Evolutionary conservation across 2,888 invertebrate species (phyloP), one percentile per base, ranked within the genome.

Genomic region (Abrostola triplasia): DNA sequence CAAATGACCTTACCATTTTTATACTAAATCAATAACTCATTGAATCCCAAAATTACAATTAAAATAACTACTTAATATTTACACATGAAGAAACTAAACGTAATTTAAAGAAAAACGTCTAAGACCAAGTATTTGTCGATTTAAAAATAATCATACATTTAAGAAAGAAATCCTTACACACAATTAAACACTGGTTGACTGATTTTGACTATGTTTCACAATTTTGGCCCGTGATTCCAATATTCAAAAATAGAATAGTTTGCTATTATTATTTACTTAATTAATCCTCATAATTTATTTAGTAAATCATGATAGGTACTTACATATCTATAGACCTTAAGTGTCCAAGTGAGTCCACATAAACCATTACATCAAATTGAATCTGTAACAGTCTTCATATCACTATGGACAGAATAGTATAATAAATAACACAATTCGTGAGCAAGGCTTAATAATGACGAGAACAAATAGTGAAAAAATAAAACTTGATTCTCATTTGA

Each of bases 211-310:
- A 93, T 79, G 84, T 84, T 85, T 87, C 81, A 89, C 86, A 92
- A 92, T 89, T 94, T 93, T 94, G 94, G 94, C 93, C 93, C 91
- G 83, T 90, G 83, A 88, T 90, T 91, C 88, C 86, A 88, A 90
- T 90, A 89, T 87, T 88, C 80, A 84, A 87, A 87, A 82, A 85
- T 84, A 83, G 77, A 83, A 80, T 81, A 80, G 79, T 81, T 82
- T 81, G 66, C 75, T 74, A 79, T 76, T 67, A 74, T 78, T 81
- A 80, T 69, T 67, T 76, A 75, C 79, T 77, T 76, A 75, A 51
- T 64, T 77, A 71, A 44, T 79, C 76, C 81, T 76, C 80, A 87
- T 81, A 82, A 84, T 82, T 83, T 80, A 77, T 81, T 74, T 72
- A 67, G 70, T 79, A 83, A 87, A 86, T 84, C 80, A 86, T 83